A percentile compares a stretch with the other conserved stretches of the same genome.
These are phyloP conservation scores for Cheiracanthium punctorium DNA, from an alignment of 2,888 invertebrate species.

Conservation along the genomic window DNA sequence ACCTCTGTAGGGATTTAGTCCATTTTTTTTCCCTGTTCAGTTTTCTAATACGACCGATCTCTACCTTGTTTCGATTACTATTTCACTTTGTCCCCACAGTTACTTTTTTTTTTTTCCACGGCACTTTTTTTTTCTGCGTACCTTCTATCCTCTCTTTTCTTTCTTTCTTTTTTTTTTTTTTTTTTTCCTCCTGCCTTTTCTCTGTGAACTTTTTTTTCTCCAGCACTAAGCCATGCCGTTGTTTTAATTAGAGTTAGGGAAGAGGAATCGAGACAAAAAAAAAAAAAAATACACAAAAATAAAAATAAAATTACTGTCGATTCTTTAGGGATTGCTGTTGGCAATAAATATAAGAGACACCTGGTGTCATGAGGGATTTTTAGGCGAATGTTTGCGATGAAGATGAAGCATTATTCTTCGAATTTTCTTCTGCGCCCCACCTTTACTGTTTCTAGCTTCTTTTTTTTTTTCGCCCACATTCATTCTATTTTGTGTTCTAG, in stretches of 20 bases:
- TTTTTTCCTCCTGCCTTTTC: slow-evolving; percentile 19
- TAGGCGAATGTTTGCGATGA: slow-evolving; percentile 59
- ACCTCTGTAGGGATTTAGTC: slow-evolving; percentile 62
- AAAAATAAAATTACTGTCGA: slow-evolving; percentile 36
- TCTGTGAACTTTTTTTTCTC: neutral
- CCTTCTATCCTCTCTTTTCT: slow-evolving; percentile 36
- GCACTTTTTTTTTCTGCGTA: slow-evolving; percentile 23
- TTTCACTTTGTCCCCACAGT: slow-evolving; percentile 57
- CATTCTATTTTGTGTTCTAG: slow-evolving; percentile 19
- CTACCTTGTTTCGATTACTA: slow-evolving; percentile 69
- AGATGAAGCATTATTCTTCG: slow-evolving; percentile 56
- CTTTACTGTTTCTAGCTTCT: slow-evolving; percentile 26
- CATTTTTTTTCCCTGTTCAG: slow-evolving; percentile 19
- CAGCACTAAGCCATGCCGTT: slow-evolving; percentile 58
- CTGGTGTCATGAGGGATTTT: slow-evolving; percentile 68
- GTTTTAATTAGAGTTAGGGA: slow-evolving; percentile 67
- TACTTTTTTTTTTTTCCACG: slow-evolving; percentile 39
- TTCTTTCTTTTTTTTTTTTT: slow-evolving; percentile 1
- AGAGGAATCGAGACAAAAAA: slow-evolving; percentile 39
- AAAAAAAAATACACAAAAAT: slow-evolving; percentile 20
- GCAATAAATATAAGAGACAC: slow-evolving; percentile 69
- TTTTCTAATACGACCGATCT: slow-evolving; percentile 65
- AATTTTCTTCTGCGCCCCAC: neutral
- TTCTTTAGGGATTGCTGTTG: slow-evolving; percentile 44
- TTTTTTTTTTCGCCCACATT: slow-evolving; percentile 36